Evolutionary conservation across 2,797 vertebrate genomes (phyloP).

Genomic region (Paguma larvata): DNA sequence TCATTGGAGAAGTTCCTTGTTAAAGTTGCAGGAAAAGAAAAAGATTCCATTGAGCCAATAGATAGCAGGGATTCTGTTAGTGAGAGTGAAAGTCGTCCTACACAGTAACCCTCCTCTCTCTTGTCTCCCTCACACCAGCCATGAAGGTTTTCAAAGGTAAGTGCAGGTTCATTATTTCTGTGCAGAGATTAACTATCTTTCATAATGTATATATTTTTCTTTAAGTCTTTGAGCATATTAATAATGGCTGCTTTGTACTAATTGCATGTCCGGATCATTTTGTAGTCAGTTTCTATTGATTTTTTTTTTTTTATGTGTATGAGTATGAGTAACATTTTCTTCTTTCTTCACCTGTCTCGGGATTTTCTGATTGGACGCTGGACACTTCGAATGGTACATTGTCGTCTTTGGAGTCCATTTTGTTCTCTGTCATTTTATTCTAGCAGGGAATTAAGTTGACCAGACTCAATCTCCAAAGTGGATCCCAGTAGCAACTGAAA

Average conservation of each 20-base stretch:
- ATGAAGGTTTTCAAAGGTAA: no score
- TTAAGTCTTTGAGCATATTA: not conserved
- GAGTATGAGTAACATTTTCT: not conserved
- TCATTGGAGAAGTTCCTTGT: no score
- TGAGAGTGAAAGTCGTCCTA: no score
- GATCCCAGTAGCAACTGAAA: not conserved
- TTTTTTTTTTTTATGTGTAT: not conserved
- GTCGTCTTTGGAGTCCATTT: not conserved
- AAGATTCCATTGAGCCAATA: no score
- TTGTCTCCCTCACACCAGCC: no score
- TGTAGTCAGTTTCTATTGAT: not conserved
- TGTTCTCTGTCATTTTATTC: not conserved
- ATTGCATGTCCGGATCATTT: not conserved
- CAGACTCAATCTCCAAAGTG: not conserved
- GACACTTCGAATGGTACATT: not conserved
- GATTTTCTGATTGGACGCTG: not conserved
- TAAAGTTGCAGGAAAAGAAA: no score
- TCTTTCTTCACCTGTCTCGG: not conserved
- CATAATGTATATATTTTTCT: not conserved
- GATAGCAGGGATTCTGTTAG: no score
- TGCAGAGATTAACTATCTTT: not conserved
- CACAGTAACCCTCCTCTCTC: no score
- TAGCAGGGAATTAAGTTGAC: not conserved
- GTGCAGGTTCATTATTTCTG: not conserved
- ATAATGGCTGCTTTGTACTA: not conserved